Conservation (phyloP, 2,888 invertebrate species). For the Ptilodon capucinus region DNA sequence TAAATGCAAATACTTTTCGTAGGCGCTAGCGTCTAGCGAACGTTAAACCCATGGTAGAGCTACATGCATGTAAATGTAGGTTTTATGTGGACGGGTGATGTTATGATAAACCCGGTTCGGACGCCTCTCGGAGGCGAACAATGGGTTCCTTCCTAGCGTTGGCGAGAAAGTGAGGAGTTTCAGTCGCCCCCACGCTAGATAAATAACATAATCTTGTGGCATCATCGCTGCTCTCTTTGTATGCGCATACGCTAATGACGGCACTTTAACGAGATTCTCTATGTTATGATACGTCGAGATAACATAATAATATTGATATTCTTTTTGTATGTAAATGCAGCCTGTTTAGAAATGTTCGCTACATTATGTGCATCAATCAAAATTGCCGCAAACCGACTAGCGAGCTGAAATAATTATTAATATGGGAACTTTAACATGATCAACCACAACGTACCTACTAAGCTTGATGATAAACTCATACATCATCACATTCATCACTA, state of each 20-base stretch:
- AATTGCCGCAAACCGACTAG: background rate
- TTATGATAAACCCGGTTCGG: constrained; percentile 35
- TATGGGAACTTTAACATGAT: too few relatives aligned
- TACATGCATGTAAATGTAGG: constrained; percentile 51
- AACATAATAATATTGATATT: constrained; percentile 46
- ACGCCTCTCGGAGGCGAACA: constrained; percentile 54
- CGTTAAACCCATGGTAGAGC: too few relatives aligned
- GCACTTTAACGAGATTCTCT: constrained; percentile 43
- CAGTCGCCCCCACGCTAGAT: constrained; percentile 49
- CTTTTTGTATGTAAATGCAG: constrained; percentile 43
- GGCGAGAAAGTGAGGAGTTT: constrained; percentile 43
- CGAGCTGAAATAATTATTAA: too few relatives aligned
- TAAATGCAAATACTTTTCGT: too few relatives aligned
- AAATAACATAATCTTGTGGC: constrained; percentile 52
- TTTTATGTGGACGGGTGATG: constrained; percentile 42
- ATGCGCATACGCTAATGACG: constrained; percentile 53
- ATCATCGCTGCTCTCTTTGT: constrained; percentile 38
- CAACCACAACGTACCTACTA: too few relatives aligned
- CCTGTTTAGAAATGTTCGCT: constrained; percentile 4
- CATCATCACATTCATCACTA: too few relatives aligned
- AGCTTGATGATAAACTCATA: too few relatives aligned
- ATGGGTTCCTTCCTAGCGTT: constrained; percentile 49
- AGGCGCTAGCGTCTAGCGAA: too few relatives aligned
- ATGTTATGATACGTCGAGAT: constrained; percentile 31
- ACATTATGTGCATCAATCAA: background rate